Conservation (phyloP, 2,113 vertebrate genomes). For the Chunga burmeisteri region DNA sequence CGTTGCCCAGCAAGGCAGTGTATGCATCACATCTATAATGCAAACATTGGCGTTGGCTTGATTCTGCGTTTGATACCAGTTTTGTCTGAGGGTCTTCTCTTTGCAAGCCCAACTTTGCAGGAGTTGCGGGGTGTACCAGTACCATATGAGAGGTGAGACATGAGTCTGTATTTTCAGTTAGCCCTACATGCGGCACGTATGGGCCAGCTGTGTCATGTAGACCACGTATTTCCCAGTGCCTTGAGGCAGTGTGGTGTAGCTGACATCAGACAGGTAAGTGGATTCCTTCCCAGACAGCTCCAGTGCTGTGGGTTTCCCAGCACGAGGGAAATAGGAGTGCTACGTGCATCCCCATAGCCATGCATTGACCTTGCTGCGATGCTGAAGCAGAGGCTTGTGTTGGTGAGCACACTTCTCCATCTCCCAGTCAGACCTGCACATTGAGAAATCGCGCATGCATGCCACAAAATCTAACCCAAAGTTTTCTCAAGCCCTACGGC, state of each 20-base stretch:
- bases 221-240: not conserved
- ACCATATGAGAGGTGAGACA: rapidly evolving
- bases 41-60: not conserved
- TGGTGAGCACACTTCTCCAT: not conserved
- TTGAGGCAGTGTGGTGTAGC: rapidly evolving
- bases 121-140: not conserved
- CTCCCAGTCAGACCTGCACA: rapidly evolving
- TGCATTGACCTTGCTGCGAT: rapidly evolving
- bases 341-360: rapidly evolving
- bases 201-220: not conserved
- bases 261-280: too few relatives aligned
- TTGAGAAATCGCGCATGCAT: not conserved
- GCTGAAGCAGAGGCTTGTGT: not conserved
- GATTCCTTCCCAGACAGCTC: not conserved
- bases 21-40: not conserved
- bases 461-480: not conserved
- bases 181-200: rapidly evolving
- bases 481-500: not conserved
- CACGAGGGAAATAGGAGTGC: not conserved
- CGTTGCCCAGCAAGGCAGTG: not conserved
- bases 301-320: not conserved
- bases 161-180: not conserved
- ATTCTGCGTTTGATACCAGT: not conserved
- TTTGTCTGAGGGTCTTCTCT: not conserved
- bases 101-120: not conserved